Evolutionary conservation across 2,888 invertebrate genomes (phyloP).

Genomic region (Chloroclystis v-ata): DNA sequence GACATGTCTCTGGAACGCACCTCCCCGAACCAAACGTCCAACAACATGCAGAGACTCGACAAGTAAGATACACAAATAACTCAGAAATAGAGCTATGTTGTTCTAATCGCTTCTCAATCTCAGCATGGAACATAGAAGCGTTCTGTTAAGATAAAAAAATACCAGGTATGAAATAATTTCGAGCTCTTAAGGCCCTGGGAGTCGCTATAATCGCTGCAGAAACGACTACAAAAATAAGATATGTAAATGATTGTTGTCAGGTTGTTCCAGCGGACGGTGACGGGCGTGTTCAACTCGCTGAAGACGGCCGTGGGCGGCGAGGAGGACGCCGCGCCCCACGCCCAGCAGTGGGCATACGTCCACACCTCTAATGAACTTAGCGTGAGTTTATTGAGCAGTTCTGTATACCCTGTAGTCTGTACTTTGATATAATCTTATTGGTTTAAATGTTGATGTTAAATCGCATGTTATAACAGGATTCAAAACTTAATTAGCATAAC

Average conservation of each 20-base stretch:
- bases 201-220: too few relatives aligned
- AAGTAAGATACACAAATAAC: constrained; percentile 40
- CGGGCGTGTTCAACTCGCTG: constrained; percentile 87
- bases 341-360: constrained; percentile 58
- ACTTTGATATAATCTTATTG: too few relatives aligned
- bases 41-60: constrained; percentile 71
- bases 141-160: too few relatives aligned
- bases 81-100: too few relatives aligned
- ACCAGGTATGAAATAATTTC: too few relatives aligned
- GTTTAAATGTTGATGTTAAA: too few relatives aligned
- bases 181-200: too few relatives aligned
- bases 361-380: constrained; percentile 50
- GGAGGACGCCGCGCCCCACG: constrained; percentile 45
- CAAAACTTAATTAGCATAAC: too few relatives aligned
- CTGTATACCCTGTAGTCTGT: too few relatives aligned
- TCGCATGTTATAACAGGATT: too few relatives aligned
- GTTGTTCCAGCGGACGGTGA: constrained; percentile 86
- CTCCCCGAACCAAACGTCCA: constrained; percentile 62
- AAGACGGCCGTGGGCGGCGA: constrained; percentile 81
- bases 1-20: constrained; percentile 59
- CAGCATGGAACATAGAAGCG: not conserved
- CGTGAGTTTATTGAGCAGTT: constrained; percentile 40
- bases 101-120: too few relatives aligned
- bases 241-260: constrained; percentile 48
- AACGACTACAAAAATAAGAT: too few relatives aligned